Conservation (phyloP, 2,888 invertebrate species). For the Patella depressa region DNA sequence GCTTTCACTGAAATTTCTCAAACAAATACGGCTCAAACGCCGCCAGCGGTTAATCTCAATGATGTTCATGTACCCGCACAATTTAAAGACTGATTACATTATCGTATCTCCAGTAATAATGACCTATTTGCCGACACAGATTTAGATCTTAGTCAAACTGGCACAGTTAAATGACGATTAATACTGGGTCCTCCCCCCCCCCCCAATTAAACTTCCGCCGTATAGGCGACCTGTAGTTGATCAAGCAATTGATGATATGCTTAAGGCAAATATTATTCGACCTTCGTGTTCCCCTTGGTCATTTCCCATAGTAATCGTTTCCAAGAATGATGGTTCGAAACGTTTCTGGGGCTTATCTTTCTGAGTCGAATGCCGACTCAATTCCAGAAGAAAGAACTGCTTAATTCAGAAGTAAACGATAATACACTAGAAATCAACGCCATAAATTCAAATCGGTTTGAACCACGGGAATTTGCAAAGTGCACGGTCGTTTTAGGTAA, state of each 20-base stretch:
- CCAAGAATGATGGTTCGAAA: constrained; percentile 28
- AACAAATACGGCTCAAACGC: neutral
- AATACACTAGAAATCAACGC: neutral
- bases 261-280: neutral
- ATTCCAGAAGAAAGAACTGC: neutral
- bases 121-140: neutral
- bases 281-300: constrained; percentile 27
- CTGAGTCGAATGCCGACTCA: neutral
- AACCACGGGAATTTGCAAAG: neutral
- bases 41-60: neutral
- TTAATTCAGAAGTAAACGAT: neutral
- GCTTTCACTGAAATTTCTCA: neutral
- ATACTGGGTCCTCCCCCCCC: neutral
- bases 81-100: neutral
- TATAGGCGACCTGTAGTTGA: neutral
- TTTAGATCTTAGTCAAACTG: neutral
- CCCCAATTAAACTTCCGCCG: neutral
- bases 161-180: neutral
- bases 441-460: neutral
- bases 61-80: neutral
- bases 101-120: neutral
- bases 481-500: neutral
- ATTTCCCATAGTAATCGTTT: constrained; percentile 30
- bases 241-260: neutral
- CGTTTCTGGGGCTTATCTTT: constrained; percentile 21